A percentile compares a stretch with the other conserved stretches of the same genome.
Conservation (phyloP, 2,797 vertebrate genomes). For the Cheirogaleus major region DNA sequence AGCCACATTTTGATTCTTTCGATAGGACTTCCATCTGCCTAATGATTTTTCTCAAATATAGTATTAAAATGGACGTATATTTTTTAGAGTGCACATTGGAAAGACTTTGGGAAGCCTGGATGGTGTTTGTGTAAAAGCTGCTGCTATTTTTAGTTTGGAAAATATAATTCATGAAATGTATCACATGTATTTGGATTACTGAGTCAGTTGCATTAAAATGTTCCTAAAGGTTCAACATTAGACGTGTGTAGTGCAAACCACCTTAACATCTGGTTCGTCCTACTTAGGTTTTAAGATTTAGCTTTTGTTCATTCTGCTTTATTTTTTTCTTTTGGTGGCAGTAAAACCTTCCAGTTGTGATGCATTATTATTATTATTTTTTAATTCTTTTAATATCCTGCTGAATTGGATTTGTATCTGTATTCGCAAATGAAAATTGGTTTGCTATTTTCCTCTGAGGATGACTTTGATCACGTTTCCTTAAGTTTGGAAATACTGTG, state of each 20-base stretch:
- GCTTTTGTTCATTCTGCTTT: not conserved
- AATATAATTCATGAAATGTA: not conserved
- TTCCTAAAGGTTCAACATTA: not conserved
- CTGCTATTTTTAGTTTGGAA: not conserved
- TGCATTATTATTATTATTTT: not conserved
- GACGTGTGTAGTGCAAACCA: not conserved
- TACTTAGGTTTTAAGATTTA: not conserved
- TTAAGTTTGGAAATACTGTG: not conserved
- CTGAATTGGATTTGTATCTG: not conserved
- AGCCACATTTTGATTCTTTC: slow-evolving; percentile 14
- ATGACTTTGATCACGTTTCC: not conserved
- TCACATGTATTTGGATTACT: not conserved
- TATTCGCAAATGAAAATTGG: not conserved
- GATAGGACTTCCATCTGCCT: not conserved
- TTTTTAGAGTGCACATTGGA: not conserved
- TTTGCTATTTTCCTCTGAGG: not conserved
- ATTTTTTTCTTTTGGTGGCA: not conserved
- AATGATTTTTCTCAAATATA: not conserved
- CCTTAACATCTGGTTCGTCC: not conserved
- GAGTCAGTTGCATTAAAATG: not conserved
- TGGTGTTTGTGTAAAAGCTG: not conserved
- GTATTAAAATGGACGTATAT: not conserved
- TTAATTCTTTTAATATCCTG: not conserved
- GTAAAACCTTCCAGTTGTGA: not conserved
- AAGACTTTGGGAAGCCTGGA: not conserved